Evolutionary conservation across 2,797 vertebrate genomes (phyloP).

Genomic region (Coreius guichenoti): DNA sequence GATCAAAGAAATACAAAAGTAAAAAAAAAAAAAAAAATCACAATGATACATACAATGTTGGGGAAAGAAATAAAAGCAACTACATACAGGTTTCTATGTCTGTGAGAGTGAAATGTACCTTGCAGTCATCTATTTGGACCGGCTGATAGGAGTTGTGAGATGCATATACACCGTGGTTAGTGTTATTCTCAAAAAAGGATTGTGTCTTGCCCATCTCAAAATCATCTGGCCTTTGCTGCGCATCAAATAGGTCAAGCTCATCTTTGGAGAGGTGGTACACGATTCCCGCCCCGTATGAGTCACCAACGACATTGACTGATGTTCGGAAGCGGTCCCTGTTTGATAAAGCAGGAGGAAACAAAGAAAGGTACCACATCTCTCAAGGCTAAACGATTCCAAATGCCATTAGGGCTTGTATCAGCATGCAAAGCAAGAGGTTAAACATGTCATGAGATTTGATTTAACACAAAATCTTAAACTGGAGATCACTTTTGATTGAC

Average conservation of each 20-base stretch:
- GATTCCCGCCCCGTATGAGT: slow-evolving; percentile 97
- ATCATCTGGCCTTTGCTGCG: slow-evolving; percentile 89
- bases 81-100: slow-evolving; percentile 99
- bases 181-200: slow-evolving; percentile 93
- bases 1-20: slow-evolving; percentile 57
- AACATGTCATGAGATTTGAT: background rate
- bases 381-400: slow-evolving; percentile 1
- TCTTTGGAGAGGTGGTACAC: slow-evolving; percentile 96
- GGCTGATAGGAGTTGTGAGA: slow-evolving; percentile 86
- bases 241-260: slow-evolving; percentile 89
- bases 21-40: slow-evolving; percentile 51
- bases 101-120: slow-evolving; percentile 96
- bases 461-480: background rate
- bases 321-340: slow-evolving; percentile 96
- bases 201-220: slow-evolving; percentile 93
- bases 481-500: background rate
- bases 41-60: slow-evolving; percentile 56
- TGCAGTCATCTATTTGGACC: slow-evolving; percentile 96
- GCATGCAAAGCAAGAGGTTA: background rate
- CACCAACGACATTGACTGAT: slow-evolving; percentile 96
- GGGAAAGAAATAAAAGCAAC: slow-evolving; percentile 71
- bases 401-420: background rate
- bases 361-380: slow-evolving; percentile 43
- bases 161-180: slow-evolving; percentile 91
- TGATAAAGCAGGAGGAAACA: slow-evolving; percentile 35